Evolutionary conservation across 2,113 vertebrate genomes (phyloP).

Genomic region (Amphiprion ocellaris): DNA sequence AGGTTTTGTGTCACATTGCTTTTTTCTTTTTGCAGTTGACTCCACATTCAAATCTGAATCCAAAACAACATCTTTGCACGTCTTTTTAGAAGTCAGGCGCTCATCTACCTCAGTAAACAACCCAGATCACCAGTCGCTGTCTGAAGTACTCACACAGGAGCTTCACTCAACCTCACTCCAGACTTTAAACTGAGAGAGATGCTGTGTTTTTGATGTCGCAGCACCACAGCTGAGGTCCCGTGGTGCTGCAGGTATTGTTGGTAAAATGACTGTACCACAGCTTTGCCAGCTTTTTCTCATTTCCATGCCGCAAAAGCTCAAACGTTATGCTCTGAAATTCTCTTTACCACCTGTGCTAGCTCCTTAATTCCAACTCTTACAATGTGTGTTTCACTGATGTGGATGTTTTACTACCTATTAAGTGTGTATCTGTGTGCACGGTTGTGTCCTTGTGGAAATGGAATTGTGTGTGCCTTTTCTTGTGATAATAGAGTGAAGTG

Average conservation of each 20-base stretch:
- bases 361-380: background rate
- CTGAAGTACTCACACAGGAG: background rate
- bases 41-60: background rate
- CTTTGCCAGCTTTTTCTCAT: background rate
- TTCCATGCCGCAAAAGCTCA: conserved; percentile 16
- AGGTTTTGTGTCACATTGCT: background rate
- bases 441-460: conserved; percentile 35
- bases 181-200: conserved; percentile 4
- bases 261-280: conserved; percentile 22
- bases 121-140: conserved; percentile 4
- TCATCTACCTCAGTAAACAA: background rate
- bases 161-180: background rate
- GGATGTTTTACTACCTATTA: conserved; percentile 40
- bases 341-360: conserved; percentile 20
- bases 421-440: conserved; percentile 29
- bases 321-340: conserved; percentile 15
- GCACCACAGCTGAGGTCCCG: conserved; percentile 17
- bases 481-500: conserved; percentile 40
- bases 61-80: conserved; percentile 3
- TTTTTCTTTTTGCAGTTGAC: background rate
- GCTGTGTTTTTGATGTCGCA: conserved; percentile 27
- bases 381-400: conserved; percentile 2
- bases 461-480: conserved; percentile 13
- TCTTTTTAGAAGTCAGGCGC: background rate
- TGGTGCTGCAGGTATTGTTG: conserved; percentile 13